Conservation (phyloP, 2,797 vertebrate species). For the Peromyscus aztecus region DNA sequence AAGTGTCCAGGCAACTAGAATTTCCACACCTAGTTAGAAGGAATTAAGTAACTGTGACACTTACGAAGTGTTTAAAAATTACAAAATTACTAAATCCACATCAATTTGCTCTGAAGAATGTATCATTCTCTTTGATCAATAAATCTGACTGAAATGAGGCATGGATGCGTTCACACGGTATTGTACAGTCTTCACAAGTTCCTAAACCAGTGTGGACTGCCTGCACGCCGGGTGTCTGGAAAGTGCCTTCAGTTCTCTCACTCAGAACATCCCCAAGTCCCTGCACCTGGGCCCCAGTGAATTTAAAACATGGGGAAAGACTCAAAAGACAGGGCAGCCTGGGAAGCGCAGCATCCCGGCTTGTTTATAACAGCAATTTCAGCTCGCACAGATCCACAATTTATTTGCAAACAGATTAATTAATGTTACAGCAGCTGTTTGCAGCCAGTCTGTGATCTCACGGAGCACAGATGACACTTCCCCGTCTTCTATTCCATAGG, state of each 20-base stretch:
- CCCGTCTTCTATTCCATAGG: conserved; percentile 86
- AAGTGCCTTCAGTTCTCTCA: conserved; percentile 36
- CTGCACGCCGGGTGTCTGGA: background rate
- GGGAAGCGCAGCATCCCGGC: conserved; percentile 78
- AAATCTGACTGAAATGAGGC: conserved; percentile 86
- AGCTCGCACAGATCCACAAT: conserved; percentile 87
- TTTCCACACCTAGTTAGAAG: conserved; percentile 64
- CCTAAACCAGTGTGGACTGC: conserved; percentile 71
- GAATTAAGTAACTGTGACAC: conserved; percentile 79
- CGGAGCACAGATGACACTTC: conserved; percentile 89
- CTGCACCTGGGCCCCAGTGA: conserved; percentile 70
- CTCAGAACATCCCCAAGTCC: conserved; percentile 72
- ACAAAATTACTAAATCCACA: conserved; percentile 85
- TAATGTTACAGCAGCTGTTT: conserved; percentile 97
- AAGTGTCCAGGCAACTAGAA: conserved; percentile 65
- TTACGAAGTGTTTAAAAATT: conserved; percentile 80
- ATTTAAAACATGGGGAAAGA: conserved; percentile 69
- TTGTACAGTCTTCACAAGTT: conserved; percentile 79
- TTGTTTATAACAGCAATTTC: conserved; percentile 88
- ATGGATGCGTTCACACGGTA: conserved; percentile 70
- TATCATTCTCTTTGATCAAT: conserved; percentile 89
- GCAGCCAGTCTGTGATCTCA: conserved; percentile 91
- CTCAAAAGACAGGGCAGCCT: conserved; percentile 79
- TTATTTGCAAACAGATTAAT: conserved; percentile 98
- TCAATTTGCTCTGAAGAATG: conserved; percentile 86